Percentiles rank a stretch among this genome's conserved stretches.
These are phyloP conservation scores for Oscheius sp. DNA, from an alignment of 2,888 invertebrate genomes.

Conservation along the genomic window DNA sequence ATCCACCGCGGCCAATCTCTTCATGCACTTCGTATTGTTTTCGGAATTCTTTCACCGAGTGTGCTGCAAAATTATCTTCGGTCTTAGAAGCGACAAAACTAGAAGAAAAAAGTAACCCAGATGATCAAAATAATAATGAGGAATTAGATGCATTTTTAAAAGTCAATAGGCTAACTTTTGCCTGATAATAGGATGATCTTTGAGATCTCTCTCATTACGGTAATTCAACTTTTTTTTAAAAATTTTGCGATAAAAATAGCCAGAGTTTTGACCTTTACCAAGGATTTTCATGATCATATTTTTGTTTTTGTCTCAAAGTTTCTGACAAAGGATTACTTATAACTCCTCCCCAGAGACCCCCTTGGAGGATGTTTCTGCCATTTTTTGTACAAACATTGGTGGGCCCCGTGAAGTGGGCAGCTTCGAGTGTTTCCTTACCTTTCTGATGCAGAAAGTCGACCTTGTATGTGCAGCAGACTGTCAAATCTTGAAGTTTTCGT, in stretches of 20 bases:
- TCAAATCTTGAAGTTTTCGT: constrained; percentile 63
- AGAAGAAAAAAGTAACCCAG: neutral
- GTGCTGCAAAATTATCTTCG: constrained; percentile 46
- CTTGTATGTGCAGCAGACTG: constrained; percentile 65
- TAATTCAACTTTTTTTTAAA: neutral
- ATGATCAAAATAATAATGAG: no score
- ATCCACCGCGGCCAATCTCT: constrained; percentile 66
- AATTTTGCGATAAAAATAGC: constrained; percentile 4
- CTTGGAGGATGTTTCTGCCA: no score
- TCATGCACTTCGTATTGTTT: constrained; percentile 57
- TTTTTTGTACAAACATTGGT: no score
- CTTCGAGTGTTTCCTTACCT: constrained; percentile 41
- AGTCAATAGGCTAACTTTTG: neutral
- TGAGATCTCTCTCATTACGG: neutral
- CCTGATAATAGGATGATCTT: neutral
- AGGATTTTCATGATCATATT: no score
- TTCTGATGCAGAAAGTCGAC: constrained; percentile 64
- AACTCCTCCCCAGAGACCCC: no score
- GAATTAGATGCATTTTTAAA: no score
- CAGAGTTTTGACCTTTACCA: no score
- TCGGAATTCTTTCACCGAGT: constrained; percentile 60
- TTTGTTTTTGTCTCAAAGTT: no score
- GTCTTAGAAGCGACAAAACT: neutral
- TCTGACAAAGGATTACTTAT: no score
- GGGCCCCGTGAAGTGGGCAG: no score